phyloP scores from a whole-genome alignment of 2,113 vertebrate genomes.

The Eleginops maclovinus region DNA sequence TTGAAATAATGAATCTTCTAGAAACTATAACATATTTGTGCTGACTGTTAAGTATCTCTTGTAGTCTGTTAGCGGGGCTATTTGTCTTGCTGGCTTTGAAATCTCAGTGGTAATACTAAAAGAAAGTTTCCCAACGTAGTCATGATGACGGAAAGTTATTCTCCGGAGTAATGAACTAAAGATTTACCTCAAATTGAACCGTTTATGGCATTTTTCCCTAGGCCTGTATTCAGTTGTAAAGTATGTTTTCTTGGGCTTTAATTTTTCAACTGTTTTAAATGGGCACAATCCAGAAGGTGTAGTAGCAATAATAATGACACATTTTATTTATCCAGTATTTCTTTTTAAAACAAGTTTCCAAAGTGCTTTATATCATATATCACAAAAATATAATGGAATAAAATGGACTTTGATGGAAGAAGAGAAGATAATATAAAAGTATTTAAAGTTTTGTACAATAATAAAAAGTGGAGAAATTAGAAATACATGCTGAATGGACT shows the following conservation, averaged over 20 bases:
- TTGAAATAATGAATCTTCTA: not conserved
- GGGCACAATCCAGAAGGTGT: not conserved
- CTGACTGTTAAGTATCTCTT: not conserved
- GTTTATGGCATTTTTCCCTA: conserved; percentile 3
- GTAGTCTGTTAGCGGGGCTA: rapidly evolving
- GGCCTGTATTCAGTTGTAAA: not conserved
- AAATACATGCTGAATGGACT: conserved; percentile 38
- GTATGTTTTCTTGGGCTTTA: not conserved
- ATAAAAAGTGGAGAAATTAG: not conserved
- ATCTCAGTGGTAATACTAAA: conserved; percentile 1
- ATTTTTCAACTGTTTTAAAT: not conserved
- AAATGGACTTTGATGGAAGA: not conserved
- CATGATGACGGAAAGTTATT: not conserved
- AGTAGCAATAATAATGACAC: not conserved
- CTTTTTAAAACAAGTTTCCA: too few species aligned
- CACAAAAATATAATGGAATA: not conserved
- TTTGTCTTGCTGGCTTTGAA: not conserved
- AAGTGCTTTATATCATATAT: not conserved
- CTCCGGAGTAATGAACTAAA: not conserved
- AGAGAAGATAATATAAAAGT: not conserved
- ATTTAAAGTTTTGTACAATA: not conserved
- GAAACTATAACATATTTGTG: not conserved
- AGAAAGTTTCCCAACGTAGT: not conserved
- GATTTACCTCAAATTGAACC: not conserved
- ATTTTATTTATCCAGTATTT: not conserved